Evolutionary conservation across 1,140 invertebrate genomes (phyloP), one percentile per base, ranked within the genome.

Genomic region (Philotrypesis tridentata): DNA sequence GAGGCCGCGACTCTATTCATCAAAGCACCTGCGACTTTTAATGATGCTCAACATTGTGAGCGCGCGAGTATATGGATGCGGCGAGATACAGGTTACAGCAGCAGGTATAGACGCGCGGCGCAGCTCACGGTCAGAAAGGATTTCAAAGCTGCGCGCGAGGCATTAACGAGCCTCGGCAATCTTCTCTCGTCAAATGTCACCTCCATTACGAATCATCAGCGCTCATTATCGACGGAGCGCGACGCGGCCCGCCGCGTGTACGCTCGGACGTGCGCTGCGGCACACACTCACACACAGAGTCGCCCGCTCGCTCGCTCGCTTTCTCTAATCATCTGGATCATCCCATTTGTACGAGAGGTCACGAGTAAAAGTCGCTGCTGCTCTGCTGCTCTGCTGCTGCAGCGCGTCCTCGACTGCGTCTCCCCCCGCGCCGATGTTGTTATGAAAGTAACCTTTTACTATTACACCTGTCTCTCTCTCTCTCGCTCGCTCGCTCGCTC

Each of bases 281-380:
- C n/a, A n/a, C n/a, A n/a, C n/a, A n/a, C n/a, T n/a, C n/a, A n/a
- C 9, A 37, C 9, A 37, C 33, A 37, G 11, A n/a, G 2, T 3
- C 14, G 37, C 43, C 27, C n/a, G 11, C 8, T 67, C 7, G 23
- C 1, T 9, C 37, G 63, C 70, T 72, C 27, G 61, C 72, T 81
- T 81, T 81, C 63, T 75, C 63, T 75, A 75, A 74, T 75, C 63
- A 75, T 75, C 63, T 81, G 55, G 63, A 81, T 75, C 43, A 81
- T 48, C 67, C 67, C 76, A 65, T 79, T 68, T 60, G 6, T 65
- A 55, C 48, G 37, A 79, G 67, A 79, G 67, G 67, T 79, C 76
- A 77, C 63, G 71, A 73, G 71, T 73, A 73, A 73, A 73, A 73
- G 71, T 73, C 33, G 25, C 27, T n/a, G n/a, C n/a, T n/a, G n/a